phyloP scores from a whole-genome alignment of 2,797 vertebrate species.

The Arremon aurantiirostris region DNA sequence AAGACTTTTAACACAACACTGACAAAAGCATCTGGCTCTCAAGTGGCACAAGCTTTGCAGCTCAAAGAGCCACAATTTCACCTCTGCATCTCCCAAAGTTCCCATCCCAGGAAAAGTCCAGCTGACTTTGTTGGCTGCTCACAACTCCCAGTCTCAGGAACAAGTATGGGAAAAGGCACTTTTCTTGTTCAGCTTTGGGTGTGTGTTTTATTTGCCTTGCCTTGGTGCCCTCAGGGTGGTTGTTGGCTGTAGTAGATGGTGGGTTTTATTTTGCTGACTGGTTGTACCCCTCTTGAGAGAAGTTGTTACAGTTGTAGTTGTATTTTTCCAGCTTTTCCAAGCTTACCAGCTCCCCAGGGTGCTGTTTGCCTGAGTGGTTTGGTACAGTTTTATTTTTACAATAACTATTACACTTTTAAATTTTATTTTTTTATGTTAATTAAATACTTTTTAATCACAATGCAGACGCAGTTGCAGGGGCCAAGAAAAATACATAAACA shows the following conservation, averaged over 20 bases:
- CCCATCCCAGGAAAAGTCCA: not conserved
- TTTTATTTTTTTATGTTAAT: constrained; percentile 76
- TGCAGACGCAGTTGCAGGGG: not conserved
- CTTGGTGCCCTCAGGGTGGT: not conserved
- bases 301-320: constrained; percentile 20
- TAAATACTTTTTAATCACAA: constrained; percentile 61
- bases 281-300: constrained; percentile 27
- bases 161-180: not conserved
- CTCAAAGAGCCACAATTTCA: not conserved
- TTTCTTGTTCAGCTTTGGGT: not conserved
- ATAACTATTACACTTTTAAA: constrained; percentile 65
- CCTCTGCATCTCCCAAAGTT: not conserved
- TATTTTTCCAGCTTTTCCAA: constrained; percentile 58
- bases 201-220: not conserved
- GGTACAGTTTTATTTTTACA: constrained; percentile 64
- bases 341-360: constrained; percentile 15
- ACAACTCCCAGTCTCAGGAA: not conserved
- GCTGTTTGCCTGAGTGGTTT: constrained; percentile 61
- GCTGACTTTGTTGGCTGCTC: not conserved
- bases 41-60: accelerated
- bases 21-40: not conserved
- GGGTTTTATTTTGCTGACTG: constrained; percentile 55
- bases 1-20: not conserved
- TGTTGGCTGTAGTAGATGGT: constrained; percentile 14
- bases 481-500: constrained; percentile 74